Evolutionary conservation across 1,140 invertebrate species (phyloP).

Genomic region (Drosophila neocordata): DNA sequence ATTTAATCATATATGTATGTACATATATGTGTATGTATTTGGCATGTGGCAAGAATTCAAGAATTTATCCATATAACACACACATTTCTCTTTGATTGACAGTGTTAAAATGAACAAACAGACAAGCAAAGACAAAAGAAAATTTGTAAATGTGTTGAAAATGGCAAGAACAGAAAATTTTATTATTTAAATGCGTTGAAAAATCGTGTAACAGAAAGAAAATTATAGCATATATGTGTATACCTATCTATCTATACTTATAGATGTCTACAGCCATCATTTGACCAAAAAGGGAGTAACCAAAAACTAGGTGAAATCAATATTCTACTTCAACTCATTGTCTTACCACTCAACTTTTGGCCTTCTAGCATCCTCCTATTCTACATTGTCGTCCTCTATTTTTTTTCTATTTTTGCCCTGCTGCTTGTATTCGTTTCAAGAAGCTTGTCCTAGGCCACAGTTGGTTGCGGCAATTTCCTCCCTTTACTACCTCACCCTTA

Average conservation of each 20-base stretch:
- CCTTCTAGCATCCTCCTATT: constrained; percentile 21
- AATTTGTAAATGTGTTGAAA: constrained; percentile 1
- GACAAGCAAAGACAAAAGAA: neutral
- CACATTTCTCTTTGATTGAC: constrained; percentile 3
- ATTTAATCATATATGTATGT: constrained; percentile 60
- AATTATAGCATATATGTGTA: too few relatives aligned
- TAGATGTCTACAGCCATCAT: constrained; percentile 20
- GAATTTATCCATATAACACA: neutral
- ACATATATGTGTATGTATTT: constrained; percentile 22
- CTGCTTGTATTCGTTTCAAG: constrained; percentile 48
- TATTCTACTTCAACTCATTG: constrained; percentile 64
- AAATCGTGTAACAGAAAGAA: too few relatives aligned
- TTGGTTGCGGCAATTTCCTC: constrained; percentile 13
- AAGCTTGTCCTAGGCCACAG: constrained; percentile 26
- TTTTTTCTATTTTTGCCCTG: constrained; percentile 29
- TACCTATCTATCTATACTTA: too few relatives aligned
- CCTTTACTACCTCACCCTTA: neutral
- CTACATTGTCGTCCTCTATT: constrained; percentile 43
- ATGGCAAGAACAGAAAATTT: neutral
- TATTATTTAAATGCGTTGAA: neutral
- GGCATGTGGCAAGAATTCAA: constrained; percentile 30
- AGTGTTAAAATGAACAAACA: constrained; percentile 2
- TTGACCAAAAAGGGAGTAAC: constrained; percentile 21
- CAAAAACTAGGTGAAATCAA: constrained; percentile 74
- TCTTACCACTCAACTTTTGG: constrained; percentile 36